These are phyloP conservation scores for Cylindroiulus punctatus DNA, from an alignment of 2,888 invertebrate genomes.

Conservation along the genomic window DNA sequence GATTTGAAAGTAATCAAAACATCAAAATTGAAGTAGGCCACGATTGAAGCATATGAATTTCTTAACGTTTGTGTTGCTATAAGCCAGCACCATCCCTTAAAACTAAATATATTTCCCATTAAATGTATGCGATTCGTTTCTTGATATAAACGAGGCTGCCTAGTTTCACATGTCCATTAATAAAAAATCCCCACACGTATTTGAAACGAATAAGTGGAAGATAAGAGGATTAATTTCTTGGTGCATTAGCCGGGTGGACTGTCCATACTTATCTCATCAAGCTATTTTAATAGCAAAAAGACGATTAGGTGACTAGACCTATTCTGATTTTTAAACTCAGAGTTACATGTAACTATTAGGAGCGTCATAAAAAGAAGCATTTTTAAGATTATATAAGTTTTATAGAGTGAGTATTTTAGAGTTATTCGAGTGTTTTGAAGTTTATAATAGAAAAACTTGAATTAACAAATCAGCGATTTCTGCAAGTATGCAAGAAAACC, in stretches of 20 bases:
- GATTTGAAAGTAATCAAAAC: too few species aligned
- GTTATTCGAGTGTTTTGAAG: too few species aligned
- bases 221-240: conserved; percentile 10
- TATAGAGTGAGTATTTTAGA: too few species aligned
- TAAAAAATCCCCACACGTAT: conserved; percentile 18
- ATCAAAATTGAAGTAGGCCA: too few species aligned
- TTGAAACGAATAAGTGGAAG: not conserved
- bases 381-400: too few species aligned
- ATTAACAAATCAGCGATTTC: too few species aligned
- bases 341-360: not conserved
- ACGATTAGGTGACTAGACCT: not conserved
- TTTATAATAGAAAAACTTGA: too few species aligned
- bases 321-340: not conserved
- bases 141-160: not conserved
- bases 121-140: not conserved
- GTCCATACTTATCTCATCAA: conserved; percentile 18
- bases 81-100: not conserved
- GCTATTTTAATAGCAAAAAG: not conserved
- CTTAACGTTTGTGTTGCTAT: not conserved
- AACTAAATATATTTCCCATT: conserved; percentile 8
- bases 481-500: too few species aligned
- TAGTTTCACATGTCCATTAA: not conserved
- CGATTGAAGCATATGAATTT: too few species aligned
- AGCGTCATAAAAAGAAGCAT: too few species aligned
- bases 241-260: not conserved